Conservation (phyloP, 2,797 vertebrate genomes). For the Mallotus villosus region DNA sequence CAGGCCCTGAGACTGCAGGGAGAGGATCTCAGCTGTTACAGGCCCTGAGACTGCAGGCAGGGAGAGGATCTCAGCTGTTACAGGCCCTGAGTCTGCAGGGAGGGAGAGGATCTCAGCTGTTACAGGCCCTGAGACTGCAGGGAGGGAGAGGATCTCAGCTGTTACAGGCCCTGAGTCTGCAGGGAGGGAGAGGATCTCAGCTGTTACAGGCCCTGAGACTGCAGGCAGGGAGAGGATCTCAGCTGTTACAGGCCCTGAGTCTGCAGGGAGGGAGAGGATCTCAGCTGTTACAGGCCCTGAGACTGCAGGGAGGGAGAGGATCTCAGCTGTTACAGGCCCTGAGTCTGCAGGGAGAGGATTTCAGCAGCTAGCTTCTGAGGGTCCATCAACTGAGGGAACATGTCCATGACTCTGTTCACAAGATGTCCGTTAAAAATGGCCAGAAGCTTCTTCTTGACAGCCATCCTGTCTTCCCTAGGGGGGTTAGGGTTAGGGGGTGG, state of each 20-base stretch:
- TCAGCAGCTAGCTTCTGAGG: slow-evolving; percentile 69
- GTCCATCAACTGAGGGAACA: slow-evolving; percentile 68
- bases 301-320: slow-evolving; percentile 59
- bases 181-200: slow-evolving; percentile 71
- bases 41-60: slow-evolving; percentile 43
- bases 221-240: slow-evolving; percentile 70
- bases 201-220: slow-evolving; percentile 19
- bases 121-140: slow-evolving; percentile 26
- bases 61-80: slow-evolving; percentile 64
- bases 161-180: slow-evolving; percentile 12
- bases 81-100: slow-evolving; percentile 30
- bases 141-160: slow-evolving; percentile 67
- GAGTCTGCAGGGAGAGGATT: slow-evolving; percentile 60
- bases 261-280: slow-evolving; percentile 65
- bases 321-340: slow-evolving; percentile 51
- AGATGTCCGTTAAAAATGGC: slow-evolving; percentile 71
- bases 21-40: slow-evolving; percentile 64
- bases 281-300: slow-evolving; percentile 43
- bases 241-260: slow-evolving; percentile 23
- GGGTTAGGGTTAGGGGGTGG: too few species aligned
- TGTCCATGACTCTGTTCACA: slow-evolving; percentile 73
- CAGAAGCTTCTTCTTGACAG: slow-evolving; percentile 70
- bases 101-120: slow-evolving; percentile 68
- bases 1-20: slow-evolving; percentile 42
- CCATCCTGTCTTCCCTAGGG: slow-evolving; percentile 24